Conservation (phyloP, 2,797 vertebrate genomes). For the Sebastes taczanowskii region DNA sequence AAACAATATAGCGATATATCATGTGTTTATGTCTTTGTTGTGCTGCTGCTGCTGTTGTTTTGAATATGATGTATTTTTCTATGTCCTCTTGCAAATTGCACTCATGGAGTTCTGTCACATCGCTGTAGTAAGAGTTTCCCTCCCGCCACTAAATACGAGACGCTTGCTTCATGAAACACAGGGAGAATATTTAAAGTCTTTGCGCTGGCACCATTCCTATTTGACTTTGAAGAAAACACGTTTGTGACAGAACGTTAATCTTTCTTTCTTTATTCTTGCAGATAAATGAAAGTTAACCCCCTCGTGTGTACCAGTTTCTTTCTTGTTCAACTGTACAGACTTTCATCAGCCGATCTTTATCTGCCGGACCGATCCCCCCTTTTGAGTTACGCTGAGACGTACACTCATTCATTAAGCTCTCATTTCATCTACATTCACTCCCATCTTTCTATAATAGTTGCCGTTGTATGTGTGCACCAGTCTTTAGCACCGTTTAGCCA, state of each 20-base stretch:
- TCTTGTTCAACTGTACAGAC: slow-evolving; percentile 3
- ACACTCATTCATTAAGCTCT: slow-evolving; percentile 28
- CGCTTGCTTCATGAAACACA: background rate
- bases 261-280: slow-evolving; percentile 19
- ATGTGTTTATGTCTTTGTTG: slow-evolving; percentile 37
- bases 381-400: slow-evolving; percentile 29
- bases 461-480: slow-evolving; percentile 1
- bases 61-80: slow-evolving; percentile 35
- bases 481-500: slow-evolving; percentile 17
- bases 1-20: slow-evolving; percentile 38
- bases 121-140: background rate
- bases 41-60: slow-evolving; percentile 26
- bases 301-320: background rate
- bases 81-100: slow-evolving; percentile 32
- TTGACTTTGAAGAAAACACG: slow-evolving; percentile 36
- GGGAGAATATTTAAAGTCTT: slow-evolving; percentile 15
- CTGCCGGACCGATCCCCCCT: background rate
- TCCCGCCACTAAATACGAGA: slow-evolving; percentile 5
- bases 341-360: slow-evolving; percentile 41
- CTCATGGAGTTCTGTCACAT: slow-evolving; percentile 22
- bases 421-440: slow-evolving; percentile 12
- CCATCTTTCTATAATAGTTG: background rate
- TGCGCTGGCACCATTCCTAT: background rate
- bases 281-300: slow-evolving; percentile 18
- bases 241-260: slow-evolving; percentile 28